Base-by-base conservation (phyloP, 2,888 invertebrate genomes). In the Cyclophora punctaria region DNA sequence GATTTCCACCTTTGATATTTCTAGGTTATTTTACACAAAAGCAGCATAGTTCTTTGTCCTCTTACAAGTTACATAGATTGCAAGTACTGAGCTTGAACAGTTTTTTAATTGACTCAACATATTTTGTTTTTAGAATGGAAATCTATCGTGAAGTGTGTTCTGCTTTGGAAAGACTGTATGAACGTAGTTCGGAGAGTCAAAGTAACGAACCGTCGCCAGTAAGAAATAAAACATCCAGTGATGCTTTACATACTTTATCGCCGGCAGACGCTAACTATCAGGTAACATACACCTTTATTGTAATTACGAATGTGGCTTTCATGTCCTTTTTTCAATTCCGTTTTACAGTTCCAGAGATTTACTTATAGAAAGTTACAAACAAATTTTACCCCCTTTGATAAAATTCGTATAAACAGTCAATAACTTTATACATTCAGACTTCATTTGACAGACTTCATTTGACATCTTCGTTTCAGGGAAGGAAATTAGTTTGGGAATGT, bases 121-220 rank as follows among this genome's bases (percentile, higher is more conserved):
- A 41, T 48, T 34, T 48, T 43, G 60, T 43, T 57, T 83, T 34
- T 69, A 96, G 97, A 68, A 92, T 95, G 92, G 95, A 95, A 70
- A 94, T 96, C 68, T 98, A 98, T 76, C 95, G 95, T 63, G 95
- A 96, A 79, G 92, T 98, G 34, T 93, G 94, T 47, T 90, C 91
- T 35, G 94, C 96, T 76, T 75, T 96, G 48, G 95, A 95, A 67
- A 90, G 91, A 47, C 73, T 94, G 20, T 92, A 92, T 61, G 90
- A 91, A 63, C 90, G 91, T 59, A 90, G 90, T 57, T 78, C 87
- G 1, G 90, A 90, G 43, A 79, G 81, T 42, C 72, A 83, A 1
- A 71, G 75, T 44, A 80, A 71, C 5, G 82, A 89, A 47, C 83
- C 82, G 0, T 77, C 78, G 20, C 83, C 82, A 43, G 70, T 66